A percentile compares a stretch with the other conserved stretches of the same genome.
These are phyloP conservation scores for Columbina picui DNA, from an alignment of 2,113 vertebrate genomes.

Conservation along the genomic window DNA sequence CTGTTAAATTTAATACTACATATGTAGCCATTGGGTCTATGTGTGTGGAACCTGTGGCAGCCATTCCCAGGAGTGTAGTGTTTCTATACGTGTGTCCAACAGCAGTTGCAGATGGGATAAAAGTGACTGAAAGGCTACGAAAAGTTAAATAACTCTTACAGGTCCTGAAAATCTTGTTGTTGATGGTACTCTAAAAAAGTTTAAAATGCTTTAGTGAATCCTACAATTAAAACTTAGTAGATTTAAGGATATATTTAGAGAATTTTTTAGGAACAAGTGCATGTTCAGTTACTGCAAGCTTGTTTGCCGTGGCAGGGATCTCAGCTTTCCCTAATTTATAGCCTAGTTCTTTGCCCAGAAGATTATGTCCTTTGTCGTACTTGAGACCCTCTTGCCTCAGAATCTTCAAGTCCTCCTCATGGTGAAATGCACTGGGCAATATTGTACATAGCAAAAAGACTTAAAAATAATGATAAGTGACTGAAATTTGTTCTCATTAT, in stretches of 20 bases:
- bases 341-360: not conserved
- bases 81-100: not conserved
- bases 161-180: not conserved
- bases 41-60: not conserved
- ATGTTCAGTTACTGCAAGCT: not conserved
- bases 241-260: not conserved
- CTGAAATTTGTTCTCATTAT: too few species aligned
- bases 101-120: not conserved
- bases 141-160: not conserved
- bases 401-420: not conserved
- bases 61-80: not conserved
- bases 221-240: not conserved
- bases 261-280: not conserved
- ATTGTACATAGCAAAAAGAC: not conserved
- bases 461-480: not conserved
- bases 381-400: not conserved
- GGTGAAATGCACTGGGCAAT: not conserved
- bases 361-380: not conserved
- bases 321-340: not conserved
- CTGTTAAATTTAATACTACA: not conserved
- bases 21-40: not conserved
- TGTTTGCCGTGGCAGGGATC: not conserved
- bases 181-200: not conserved
- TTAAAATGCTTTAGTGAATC: not conserved
- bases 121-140: not conserved